Percentiles rank a stretch among this genome's conserved stretches.
These are phyloP conservation scores for Dromas ardeola DNA, from an alignment of 2,113 vertebrate genomes.

Conservation along the genomic window DNA sequence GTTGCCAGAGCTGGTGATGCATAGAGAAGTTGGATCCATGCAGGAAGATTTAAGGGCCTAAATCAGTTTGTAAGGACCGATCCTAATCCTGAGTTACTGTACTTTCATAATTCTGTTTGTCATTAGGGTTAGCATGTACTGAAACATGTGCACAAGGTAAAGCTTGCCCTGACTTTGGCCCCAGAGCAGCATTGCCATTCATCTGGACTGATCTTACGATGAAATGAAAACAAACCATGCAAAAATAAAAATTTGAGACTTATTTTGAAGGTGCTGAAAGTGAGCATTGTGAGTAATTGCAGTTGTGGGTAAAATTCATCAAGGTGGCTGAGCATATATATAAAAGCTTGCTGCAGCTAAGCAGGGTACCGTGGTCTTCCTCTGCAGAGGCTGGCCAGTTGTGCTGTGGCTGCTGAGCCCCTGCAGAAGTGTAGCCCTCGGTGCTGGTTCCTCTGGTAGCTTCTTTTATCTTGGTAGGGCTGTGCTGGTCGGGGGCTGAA, in stretches of 20 bases:
- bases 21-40: not conserved
- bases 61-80: not conserved
- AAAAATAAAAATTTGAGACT: not conserved
- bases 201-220: not conserved
- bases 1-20: not conserved
- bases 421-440: not conserved
- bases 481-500: not conserved
- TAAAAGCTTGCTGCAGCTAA: not conserved
- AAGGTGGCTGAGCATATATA: not conserved
- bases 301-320: not conserved
- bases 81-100: not conserved
- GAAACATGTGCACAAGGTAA: not conserved
- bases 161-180: not conserved
- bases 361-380: not conserved
- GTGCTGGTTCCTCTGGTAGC: not conserved
- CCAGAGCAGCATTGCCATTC: not conserved
- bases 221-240: not conserved
- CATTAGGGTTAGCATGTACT: not conserved
- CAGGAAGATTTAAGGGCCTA: not conserved
- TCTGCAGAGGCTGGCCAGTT: not conserved
- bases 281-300: not conserved
- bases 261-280: not conserved
- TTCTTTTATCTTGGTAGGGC: not conserved
- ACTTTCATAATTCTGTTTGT: not conserved
- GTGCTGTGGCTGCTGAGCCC: not conserved